A percentile compares a stretch with the other conserved stretches of the same genome.
These are phyloP conservation scores for Pyralis farinalis DNA, from an alignment of 2,888 invertebrate species.

Conservation along the genomic window DNA sequence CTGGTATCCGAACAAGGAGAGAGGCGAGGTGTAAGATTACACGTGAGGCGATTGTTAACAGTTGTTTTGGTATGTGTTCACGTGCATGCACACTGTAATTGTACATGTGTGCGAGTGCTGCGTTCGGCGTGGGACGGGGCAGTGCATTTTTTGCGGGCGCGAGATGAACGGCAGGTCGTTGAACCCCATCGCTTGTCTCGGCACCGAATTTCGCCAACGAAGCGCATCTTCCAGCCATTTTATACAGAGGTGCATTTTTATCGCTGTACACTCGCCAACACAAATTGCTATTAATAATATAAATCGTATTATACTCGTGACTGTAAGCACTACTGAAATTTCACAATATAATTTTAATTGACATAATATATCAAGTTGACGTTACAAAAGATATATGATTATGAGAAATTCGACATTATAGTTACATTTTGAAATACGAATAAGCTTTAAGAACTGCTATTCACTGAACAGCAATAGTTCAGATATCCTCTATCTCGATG, in stretches of 20 bases:
- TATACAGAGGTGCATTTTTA: slow-evolving; percentile 25
- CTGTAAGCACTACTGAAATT: too few species aligned
- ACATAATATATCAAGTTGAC: too few species aligned
- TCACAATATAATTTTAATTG: too few species aligned
- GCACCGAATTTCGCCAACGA: slow-evolving; percentile 64
- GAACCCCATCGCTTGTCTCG: slow-evolving; percentile 65
- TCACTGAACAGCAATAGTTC: too few species aligned
- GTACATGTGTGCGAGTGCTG: slow-evolving; percentile 59
- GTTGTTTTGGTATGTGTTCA: slow-evolving; percentile 44
- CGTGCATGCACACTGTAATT: slow-evolving; percentile 37
- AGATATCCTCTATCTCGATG: too few species aligned
- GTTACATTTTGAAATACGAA: too few species aligned
- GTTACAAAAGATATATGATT: too few species aligned
- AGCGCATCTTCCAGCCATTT: slow-evolving; percentile 55
- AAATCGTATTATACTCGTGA: too few species aligned
- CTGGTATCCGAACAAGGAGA: slow-evolving; percentile 49
- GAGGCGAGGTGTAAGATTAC: slow-evolving; percentile 56
- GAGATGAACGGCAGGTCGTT: slow-evolving; percentile 70
- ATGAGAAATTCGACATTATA: too few species aligned
- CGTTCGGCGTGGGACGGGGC: slow-evolving; percentile 74
- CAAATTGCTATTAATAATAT: background rate
- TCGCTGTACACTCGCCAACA: slow-evolving; percentile 12
- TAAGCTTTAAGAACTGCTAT: too few species aligned
- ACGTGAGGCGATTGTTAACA: slow-evolving; percentile 62
- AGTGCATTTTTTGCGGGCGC: slow-evolving; percentile 76